These are phyloP conservation scores for Helogale parvula DNA, from an alignment of 2,113 vertebrate genomes.

Conservation along the genomic window DNA sequence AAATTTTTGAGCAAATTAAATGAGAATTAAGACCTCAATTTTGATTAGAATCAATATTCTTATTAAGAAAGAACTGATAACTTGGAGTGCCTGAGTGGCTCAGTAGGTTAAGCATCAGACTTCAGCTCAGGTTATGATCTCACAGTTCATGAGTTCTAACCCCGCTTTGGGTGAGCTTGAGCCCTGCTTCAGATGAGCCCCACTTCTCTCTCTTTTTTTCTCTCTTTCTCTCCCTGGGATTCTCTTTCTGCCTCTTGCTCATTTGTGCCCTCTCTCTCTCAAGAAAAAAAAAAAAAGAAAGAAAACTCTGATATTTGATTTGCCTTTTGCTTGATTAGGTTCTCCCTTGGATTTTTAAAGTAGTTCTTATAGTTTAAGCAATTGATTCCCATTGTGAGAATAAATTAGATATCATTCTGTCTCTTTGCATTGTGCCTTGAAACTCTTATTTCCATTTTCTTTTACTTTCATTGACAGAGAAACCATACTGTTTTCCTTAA, in stretches of 20 bases:
- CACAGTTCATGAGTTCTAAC: no score
- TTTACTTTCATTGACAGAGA: not conserved
- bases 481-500: conserved; percentile 11
- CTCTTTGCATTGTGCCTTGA: not conserved
- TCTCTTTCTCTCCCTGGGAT: no score
- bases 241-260: no score
- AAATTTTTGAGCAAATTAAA: conserved; percentile 37
- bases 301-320: conserved; percentile 30
- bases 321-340: not conserved
- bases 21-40: conserved; percentile 36
- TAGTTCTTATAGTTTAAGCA: not conserved
- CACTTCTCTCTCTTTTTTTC: no score
- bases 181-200: no score
- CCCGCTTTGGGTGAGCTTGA: no score
- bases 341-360: conserved; percentile 37
- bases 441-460: conserved; percentile 33
- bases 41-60: conserved; percentile 24
- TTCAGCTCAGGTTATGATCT: no score
- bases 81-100: no score
- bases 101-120: no score
- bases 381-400: not conserved
- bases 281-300: not conserved
- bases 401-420: conserved; percentile 19
- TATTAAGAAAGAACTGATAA: not conserved
- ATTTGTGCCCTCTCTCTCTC: no score